Evolutionary conservation across 1,140 invertebrate genomes (phyloP).

Genomic region (Tachypleus tridentatus): DNA sequence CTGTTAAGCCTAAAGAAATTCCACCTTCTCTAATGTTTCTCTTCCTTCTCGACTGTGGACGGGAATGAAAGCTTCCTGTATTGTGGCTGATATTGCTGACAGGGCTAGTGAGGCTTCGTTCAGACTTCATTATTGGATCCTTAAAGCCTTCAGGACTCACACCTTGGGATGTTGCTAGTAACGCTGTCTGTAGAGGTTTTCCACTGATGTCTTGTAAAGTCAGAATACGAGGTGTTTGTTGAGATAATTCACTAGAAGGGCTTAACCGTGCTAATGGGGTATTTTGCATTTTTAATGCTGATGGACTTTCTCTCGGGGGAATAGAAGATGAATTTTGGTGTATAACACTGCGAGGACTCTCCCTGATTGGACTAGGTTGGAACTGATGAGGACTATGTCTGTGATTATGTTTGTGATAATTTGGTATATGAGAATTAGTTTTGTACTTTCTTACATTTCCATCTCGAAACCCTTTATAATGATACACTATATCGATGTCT

Average conservation of each 20-base stretch:
- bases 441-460: slow-evolving; percentile 73
- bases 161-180: slow-evolving; percentile 66
- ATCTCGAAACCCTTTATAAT: slow-evolving; percentile 81
- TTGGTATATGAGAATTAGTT: slow-evolving; percentile 30
- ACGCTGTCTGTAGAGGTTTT: slow-evolving; percentile 73
- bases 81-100: slow-evolving; percentile 74
- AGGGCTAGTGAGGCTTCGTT: slow-evolving; percentile 74
- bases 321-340: slow-evolving; percentile 27
- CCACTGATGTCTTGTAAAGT: slow-evolving; percentile 87
- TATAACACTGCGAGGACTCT: slow-evolving; percentile 30
- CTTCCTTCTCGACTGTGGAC: slow-evolving; percentile 35
- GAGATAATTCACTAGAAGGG: slow-evolving; percentile 79
- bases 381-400: slow-evolving; percentile 30
- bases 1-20: slow-evolving; percentile 56
- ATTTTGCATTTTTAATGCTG: slow-evolving; percentile 50
- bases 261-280: slow-evolving; percentile 78
- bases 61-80: slow-evolving; percentile 39
- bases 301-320: slow-evolving; percentile 38
- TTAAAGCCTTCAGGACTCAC: slow-evolving; percentile 28
- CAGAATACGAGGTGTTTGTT: slow-evolving; percentile 77
- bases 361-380: slow-evolving; percentile 45
- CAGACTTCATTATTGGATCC: slow-evolving; percentile 59
- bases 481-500: slow-evolving; percentile 92
- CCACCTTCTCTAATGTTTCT: slow-evolving; percentile 14
- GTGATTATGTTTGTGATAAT: slow-evolving; percentile 32